These are phyloP conservation scores for Takifugu ocellatus DNA, from an alignment of 2,797 vertebrate species.

Conservation along the genomic window DNA sequence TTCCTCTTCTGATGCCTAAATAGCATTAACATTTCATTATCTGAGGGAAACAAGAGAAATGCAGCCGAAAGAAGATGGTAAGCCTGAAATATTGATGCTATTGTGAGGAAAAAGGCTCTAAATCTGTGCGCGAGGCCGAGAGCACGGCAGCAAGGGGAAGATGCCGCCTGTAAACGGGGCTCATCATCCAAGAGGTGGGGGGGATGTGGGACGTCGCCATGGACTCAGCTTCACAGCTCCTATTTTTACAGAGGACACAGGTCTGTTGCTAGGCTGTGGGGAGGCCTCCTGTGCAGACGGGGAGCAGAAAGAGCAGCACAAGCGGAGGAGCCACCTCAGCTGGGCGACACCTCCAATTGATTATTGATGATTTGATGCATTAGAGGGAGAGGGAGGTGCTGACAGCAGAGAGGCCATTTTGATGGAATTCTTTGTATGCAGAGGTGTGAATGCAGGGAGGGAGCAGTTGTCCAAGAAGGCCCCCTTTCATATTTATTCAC, in stretches of 20 bases:
- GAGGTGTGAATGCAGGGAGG: constrained; percentile 61
- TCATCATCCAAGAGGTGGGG: constrained; percentile 79
- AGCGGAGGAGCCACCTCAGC: constrained; percentile 27
- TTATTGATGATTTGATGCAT: constrained; percentile 74
- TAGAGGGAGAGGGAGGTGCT: constrained; percentile 61
- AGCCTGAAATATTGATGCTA: constrained; percentile 70
- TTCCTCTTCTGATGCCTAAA: constrained; percentile 39
- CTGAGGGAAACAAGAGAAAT: constrained; percentile 61
- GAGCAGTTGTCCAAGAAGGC: constrained; percentile 16
- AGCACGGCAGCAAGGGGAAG: constrained; percentile 52
- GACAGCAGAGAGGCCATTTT: constrained; percentile 58
- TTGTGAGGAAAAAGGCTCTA: constrained; percentile 63
- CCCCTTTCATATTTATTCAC: constrained; percentile 48
- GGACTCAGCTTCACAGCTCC: constrained; percentile 67
- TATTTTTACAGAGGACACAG: constrained; percentile 78
- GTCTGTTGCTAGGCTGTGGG: constrained; percentile 80
- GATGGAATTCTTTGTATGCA: constrained; percentile 50
- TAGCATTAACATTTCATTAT: constrained; percentile 71
- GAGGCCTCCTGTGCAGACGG: constrained; percentile 55
- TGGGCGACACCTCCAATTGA: constrained; percentile 64
- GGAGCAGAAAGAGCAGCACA: constrained; percentile 27
- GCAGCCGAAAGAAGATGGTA: constrained; percentile 24
- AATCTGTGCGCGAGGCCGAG: constrained; percentile 54
- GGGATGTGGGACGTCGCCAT: constrained; percentile 71
- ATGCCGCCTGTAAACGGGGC: constrained; percentile 70